These are phyloP conservation scores for Stylophora pistillata DNA, from an alignment of 64 coral and sea anemone species.

Conservation along the genomic window DNA sequence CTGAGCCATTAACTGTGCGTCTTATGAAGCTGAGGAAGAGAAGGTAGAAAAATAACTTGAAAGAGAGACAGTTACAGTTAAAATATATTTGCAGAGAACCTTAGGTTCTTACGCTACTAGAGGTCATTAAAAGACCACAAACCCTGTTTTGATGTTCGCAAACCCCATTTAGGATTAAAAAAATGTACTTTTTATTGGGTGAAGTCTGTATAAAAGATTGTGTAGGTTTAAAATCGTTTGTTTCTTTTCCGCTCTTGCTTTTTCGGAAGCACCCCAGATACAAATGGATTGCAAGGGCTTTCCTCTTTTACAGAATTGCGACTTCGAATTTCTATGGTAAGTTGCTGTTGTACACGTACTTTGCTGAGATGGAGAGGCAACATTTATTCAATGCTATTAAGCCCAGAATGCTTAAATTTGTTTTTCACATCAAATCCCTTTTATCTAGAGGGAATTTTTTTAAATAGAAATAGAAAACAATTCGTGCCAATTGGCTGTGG, in stretches of 20 bases:
- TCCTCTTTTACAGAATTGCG: constrained; percentile 10
- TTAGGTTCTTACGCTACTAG: neutral
- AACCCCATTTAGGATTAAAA: neutral
- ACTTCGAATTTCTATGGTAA: constrained; percentile 27
- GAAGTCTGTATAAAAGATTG: neutral
- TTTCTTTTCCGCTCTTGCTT: neutral
- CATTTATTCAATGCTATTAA: too few relatives aligned
- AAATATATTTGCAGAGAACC: neutral
- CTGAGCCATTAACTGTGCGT: neutral
- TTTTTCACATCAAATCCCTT: too few relatives aligned
- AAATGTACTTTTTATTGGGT: neutral
- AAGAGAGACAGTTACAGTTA: neutral
- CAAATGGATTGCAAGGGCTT: neutral
- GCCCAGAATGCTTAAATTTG: too few relatives aligned
- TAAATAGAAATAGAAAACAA: too few relatives aligned
- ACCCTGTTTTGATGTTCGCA: too few relatives aligned
- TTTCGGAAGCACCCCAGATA: neutral
- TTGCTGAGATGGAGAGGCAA: too few relatives aligned
- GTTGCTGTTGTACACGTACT: neutral
- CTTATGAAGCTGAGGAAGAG: constrained; percentile 13
- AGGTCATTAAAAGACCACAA: neutral
- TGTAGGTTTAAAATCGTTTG: neutral
- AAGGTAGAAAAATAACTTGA: neutral
- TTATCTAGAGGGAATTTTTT: too few relatives aligned
- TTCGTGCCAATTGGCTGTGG: too few relatives aligned